phyloP scores from a whole-genome alignment of 2,888 invertebrate genomes.

The Heliconius hortense region DNA sequence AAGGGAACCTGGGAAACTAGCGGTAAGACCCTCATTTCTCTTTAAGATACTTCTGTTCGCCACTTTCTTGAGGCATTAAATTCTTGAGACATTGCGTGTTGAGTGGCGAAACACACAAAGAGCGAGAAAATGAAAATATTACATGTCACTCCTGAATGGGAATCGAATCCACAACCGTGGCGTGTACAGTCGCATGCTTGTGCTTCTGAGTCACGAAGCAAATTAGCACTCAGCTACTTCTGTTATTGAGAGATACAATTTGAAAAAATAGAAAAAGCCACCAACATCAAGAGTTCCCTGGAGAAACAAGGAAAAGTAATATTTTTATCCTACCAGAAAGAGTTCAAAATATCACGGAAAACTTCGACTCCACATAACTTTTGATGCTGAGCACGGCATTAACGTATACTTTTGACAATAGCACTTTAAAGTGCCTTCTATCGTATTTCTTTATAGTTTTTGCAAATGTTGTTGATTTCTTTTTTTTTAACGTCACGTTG shows the following conservation, averaged over 20 bases:
- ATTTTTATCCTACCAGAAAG: slow-evolving; percentile 21
- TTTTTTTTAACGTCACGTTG: too few species aligned
- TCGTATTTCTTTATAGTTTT: slow-evolving; percentile 27
- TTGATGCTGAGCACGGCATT: slow-evolving; percentile 29
- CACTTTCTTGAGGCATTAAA: too few species aligned
- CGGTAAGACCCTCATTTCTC: too few species aligned
- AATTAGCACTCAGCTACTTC: background rate
- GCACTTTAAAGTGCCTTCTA: slow-evolving; percentile 25
- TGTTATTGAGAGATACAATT: background rate
- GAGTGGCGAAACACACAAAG: too few species aligned
- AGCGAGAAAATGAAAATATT: too few species aligned
- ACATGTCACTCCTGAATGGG: too few species aligned
- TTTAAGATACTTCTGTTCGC: too few species aligned
- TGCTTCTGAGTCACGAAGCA: too few species aligned
- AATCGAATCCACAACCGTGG: too few species aligned
- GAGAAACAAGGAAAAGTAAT: slow-evolving; percentile 17
- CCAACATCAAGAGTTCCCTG: background rate
- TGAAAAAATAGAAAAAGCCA: background rate
- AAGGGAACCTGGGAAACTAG: too few species aligned
- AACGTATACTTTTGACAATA: slow-evolving; percentile 35
- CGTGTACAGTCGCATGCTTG: too few species aligned
- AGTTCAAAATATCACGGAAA: slow-evolving; percentile 28
- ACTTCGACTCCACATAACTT: slow-evolving; percentile 27
- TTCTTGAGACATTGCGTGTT: too few species aligned
- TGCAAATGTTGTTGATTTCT: background rate